Evolutionary conservation across 2,113 vertebrate species (phyloP), one percentile per base, ranked within the genome.

Genomic region (Zosterops pallidus): DNA sequence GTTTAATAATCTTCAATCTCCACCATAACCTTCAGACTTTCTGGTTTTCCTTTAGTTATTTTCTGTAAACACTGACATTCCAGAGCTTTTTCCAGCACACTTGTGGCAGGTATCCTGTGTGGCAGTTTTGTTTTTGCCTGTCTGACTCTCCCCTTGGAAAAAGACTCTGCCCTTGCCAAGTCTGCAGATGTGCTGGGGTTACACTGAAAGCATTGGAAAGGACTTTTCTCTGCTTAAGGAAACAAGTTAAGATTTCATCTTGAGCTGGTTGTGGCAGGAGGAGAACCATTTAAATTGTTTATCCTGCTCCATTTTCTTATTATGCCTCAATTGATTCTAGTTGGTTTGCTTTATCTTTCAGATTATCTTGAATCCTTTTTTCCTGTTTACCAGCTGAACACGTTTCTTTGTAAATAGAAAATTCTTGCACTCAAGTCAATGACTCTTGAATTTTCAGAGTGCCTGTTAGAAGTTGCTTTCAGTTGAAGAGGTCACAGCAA

Each of bases 401-500:
- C 2, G 8, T 89, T 93, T 80, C 56, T 89, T 94, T 91, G 83
- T 92, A 95, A 97, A 96, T 46, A 95, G 83, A 72, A 77, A 33
- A 88, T 88, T 89, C 94, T 95, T 95, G 65, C 53, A 90, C 86
- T 92, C 63, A 70, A 60, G 81, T 94, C 84, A 91, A 74, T 87
- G 67, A 88, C 83, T 91, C 86, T 96, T 76, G 86, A 83, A 80
- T 96, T 96, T 95, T 95, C 72, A 70, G 93, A 96, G 82, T 88
- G 78, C 89, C 85, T 96, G 12, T 87, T 95, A 82, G 85, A 87
- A 84, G 80, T 92, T 95, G 37, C 71, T 96, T 96, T 97, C 60
- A 83, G 84, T 87, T 96, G 70, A 94, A 94, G 92, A 96, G 83
- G 68, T 95, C 93, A 93, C 81, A 94, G 84, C 64, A 91, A 52